Evolutionary conservation across 2,888 invertebrate species (phyloP).

Genomic region (Mesoligia furuncula): DNA sequence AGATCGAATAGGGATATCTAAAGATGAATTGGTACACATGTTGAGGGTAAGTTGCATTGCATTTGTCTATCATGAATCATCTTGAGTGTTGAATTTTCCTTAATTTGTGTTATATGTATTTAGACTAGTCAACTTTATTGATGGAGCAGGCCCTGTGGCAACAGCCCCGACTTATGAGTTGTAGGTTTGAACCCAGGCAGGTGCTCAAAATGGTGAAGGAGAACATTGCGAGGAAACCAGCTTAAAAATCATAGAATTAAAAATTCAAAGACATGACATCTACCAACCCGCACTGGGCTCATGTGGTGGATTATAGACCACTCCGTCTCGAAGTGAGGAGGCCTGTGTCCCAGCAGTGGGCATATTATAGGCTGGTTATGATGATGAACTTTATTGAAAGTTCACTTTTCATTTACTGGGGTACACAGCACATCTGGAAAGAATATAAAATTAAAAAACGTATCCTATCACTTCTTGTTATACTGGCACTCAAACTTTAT

Average conservation of each 20-base stretch:
- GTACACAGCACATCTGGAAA: neutral
- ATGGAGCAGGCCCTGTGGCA: neutral
- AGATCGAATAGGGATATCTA: slow-evolving; percentile 99
- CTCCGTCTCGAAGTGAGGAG: neutral
- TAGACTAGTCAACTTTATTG: neutral
- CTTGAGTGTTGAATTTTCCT: slow-evolving; percentile 6
- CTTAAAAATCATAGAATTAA: neutral
- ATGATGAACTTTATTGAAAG: neutral
- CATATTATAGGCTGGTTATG: neutral
- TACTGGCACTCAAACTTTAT: neutral
- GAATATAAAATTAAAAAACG: too few relatives aligned
- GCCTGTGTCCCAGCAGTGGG: neutral
- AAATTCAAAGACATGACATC: neutral
- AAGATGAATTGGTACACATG: slow-evolving; percentile 99
- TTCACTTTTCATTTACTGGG: neutral
- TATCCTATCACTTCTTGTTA: neutral
- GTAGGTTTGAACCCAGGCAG: neutral
- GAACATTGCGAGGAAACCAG: neutral
- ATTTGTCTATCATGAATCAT: neutral
- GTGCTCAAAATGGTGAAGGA: neutral
- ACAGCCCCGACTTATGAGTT: neutral
- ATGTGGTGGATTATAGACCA: neutral
- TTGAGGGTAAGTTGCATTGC: slow-evolving; percentile 93
- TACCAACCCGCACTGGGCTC: neutral
- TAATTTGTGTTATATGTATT: neutral